A percentile compares a stretch with the other conserved stretches of the same genome.
Conservation (phyloP, 2,113 vertebrate genomes). For the Andinoacara biseriatus region DNA sequence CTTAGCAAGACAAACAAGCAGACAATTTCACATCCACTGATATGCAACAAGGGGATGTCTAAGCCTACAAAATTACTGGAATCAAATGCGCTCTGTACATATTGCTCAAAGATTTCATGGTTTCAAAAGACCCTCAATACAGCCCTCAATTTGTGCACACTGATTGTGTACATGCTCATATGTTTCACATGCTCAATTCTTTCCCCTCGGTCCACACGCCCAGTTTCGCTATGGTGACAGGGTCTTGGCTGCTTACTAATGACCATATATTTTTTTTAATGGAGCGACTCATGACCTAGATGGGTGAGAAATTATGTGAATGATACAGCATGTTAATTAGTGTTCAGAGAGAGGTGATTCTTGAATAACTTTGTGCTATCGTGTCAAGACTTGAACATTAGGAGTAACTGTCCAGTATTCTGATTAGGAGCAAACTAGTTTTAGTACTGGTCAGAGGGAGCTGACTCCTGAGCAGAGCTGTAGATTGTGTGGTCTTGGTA, state of each 20-base stretch:
- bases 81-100: constrained; percentile 26
- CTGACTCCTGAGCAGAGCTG: constrained; percentile 49
- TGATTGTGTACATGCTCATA: not conserved
- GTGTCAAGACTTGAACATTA: constrained; percentile 13
- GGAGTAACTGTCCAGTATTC: constrained; percentile 17
- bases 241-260: constrained; percentile 51
- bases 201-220: constrained; percentile 10
- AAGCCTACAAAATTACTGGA: constrained; percentile 28
- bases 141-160: not conserved
- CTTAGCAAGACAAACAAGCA: constrained; percentile 49
- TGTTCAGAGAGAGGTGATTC: constrained; percentile 12
- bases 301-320: constrained; percentile 24
- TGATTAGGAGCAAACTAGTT: constrained; percentile 7
- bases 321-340: constrained; percentile 19
- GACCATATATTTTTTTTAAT: constrained; percentile 38
- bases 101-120: constrained; percentile 17
- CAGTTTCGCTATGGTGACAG: constrained; percentile 27
- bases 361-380: not conserved
- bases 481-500: constrained; percentile 64
- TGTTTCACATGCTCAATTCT: constrained; percentile 13
- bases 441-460: constrained; percentile 16
- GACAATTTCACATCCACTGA: constrained; percentile 38
- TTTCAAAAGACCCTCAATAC: not conserved
- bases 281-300: constrained; percentile 37
- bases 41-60: constrained; percentile 40